Evolutionary conservation across 2,113 vertebrate genomes (phyloP).

Genomic region (Seriola quinqueradiata): DNA sequence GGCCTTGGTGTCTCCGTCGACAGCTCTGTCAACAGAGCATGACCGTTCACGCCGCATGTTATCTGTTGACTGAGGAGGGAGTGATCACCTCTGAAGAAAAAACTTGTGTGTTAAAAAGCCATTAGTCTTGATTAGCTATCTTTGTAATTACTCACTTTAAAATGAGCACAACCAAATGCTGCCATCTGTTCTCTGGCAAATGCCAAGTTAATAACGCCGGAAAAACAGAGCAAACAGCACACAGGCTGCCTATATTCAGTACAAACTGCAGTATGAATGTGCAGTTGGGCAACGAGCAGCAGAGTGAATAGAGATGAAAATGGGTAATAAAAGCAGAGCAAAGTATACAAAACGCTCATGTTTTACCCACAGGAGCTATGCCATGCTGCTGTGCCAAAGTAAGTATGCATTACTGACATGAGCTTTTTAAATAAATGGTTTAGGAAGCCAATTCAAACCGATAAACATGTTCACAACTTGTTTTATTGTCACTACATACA

Average conservation of each 20-base stretch:
- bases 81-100: constrained; percentile 12
- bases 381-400: constrained; percentile 56
- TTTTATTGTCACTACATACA: constrained; percentile 29
- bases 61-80: constrained; percentile 54
- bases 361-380: constrained; percentile 6
- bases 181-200: constrained; percentile 34
- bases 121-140: constrained; percentile 74
- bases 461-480: constrained; percentile 35
- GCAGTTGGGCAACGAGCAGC: background rate
- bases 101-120: constrained; percentile 60
- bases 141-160: constrained; percentile 28
- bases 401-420: constrained; percentile 47
- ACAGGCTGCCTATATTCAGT: background rate
- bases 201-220: background rate
- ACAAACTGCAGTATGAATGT: background rate
- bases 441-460: constrained; percentile 56
- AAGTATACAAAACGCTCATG: background rate
- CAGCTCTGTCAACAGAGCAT: constrained; percentile 61
- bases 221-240: constrained; percentile 4
- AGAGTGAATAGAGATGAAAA: constrained; percentile 9
- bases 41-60: constrained; percentile 43
- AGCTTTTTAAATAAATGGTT: constrained; percentile 36
- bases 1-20: constrained; percentile 24
- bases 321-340: constrained; percentile 1
- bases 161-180: constrained; percentile 14